Evolutionary conservation across 2,113 vertebrate species (phyloP).

Genomic region (Muscicapa adusta): DNA sequence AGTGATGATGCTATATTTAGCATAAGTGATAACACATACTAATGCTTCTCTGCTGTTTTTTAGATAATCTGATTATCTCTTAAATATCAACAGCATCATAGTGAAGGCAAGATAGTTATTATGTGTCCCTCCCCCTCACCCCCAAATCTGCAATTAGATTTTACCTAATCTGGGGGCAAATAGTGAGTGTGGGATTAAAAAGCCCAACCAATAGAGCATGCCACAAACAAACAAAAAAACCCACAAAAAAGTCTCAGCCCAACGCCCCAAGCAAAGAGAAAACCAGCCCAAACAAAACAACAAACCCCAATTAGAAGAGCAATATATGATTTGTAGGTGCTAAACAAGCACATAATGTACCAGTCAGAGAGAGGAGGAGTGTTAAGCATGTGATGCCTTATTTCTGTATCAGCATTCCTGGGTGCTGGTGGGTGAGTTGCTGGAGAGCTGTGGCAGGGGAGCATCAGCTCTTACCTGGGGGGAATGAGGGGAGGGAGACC

Average conservation of each 20-base stretch:
- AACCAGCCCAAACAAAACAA: neutral
- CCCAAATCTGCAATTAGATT: neutral
- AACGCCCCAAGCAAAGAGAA: neutral
- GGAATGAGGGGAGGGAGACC: accelerated
- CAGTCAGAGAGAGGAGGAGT: neutral
- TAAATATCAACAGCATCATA: neutral
- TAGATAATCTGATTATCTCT: neutral
- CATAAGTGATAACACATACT: neutral
- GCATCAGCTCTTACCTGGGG: neutral
- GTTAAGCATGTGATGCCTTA: neutral
- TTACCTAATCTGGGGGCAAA: neutral
- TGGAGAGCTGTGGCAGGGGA: neutral
- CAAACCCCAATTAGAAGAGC: neutral
- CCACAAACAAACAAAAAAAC: neutral
- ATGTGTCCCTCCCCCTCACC: neutral
- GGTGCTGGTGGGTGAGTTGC: neutral
- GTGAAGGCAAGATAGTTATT: neutral
- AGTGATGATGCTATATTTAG: neutral
- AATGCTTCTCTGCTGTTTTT: neutral
- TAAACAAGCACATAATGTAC: neutral
- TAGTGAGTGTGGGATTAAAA: neutral
- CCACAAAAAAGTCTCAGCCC: neutral
- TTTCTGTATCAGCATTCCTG: neutral
- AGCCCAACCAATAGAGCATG: too few relatives aligned
- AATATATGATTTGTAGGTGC: neutral